Percentiles rank a stretch among this genome's conserved stretches.
These are phyloP conservation scores for Pammene fasciana DNA, from an alignment of 2,888 invertebrate genomes.

Conservation along the genomic window DNA sequence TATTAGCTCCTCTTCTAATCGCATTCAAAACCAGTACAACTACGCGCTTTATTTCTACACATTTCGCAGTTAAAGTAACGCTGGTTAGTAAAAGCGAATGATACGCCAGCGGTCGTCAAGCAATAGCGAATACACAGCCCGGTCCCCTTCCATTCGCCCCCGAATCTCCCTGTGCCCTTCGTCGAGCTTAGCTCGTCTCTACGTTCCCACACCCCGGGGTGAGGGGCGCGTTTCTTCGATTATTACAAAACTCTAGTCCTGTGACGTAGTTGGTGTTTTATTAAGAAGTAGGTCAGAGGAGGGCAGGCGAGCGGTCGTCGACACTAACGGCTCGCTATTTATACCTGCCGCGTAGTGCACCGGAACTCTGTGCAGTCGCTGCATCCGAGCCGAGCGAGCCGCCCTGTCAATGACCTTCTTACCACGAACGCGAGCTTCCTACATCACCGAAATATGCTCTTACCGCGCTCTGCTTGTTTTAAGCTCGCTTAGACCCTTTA, in stretches of 20 bases:
- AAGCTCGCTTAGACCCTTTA: background rate
- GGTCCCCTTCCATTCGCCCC: slow-evolving; percentile 58
- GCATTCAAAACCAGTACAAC: background rate
- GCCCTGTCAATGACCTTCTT: slow-evolving; percentile 79
- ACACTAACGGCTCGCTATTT: slow-evolving; percentile 83
- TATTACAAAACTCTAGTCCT: slow-evolving; percentile 46
- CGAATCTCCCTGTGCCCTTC: slow-evolving; percentile 50
- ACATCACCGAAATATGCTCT: slow-evolving; percentile 39
- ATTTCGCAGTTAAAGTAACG: background rate
- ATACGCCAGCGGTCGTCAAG: slow-evolving; percentile 4
- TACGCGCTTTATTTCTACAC: background rate
- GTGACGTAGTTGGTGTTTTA: slow-evolving; percentile 56
- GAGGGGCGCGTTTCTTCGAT: slow-evolving; percentile 51
- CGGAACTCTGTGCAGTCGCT: slow-evolving; percentile 81
- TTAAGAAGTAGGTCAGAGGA: slow-evolving; percentile 68
- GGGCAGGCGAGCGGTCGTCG: slow-evolving; percentile 77
- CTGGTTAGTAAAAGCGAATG: background rate
- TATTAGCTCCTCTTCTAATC: slow-evolving; percentile 57
- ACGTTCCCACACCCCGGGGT: slow-evolving; percentile 55
- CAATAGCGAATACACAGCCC: background rate
- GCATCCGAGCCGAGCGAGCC: slow-evolving; percentile 68
- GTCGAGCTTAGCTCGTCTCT: slow-evolving; percentile 52
- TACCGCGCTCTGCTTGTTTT: slow-evolving; percentile 35
- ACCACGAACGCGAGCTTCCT: slow-evolving; percentile 47
- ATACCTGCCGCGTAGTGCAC: slow-evolving; percentile 81